Base-by-base conservation (phyloP, 1,140 invertebrate species). In the Cataglyphis hispanica region DNA sequence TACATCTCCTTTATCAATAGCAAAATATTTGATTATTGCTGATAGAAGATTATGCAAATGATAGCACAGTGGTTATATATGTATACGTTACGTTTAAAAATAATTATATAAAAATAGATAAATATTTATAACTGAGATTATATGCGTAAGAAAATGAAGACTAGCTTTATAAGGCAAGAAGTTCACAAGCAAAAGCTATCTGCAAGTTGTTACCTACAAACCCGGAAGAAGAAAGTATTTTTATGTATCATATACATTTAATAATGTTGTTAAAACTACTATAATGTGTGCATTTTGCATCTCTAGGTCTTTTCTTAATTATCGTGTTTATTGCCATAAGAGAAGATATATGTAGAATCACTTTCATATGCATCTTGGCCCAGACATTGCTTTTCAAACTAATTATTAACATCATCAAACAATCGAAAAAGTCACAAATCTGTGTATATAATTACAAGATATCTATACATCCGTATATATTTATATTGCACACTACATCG, bases 271-370 rank as follows among this genome's bases (percentile, higher is more conserved):
- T 72, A 34, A 6, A 75, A 40, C 72, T 75, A 75, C n/a, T 75
- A 16, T 58, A 75, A 31, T 13, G 46, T 50, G 27, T 37, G 34
- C 34, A 40, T 60, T 75, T 75, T 75, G 53, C 72, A 75, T 75
- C 40, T 75, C 53, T 75, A 75, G 72, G 46, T 50, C 53, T 75
- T 34, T 16, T 58, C 70, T 75, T 58, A 75, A 58, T 58, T 75
- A 75, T 75, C 50, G n/a, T 40, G 61, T 58, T 75, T 75, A 75
- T 75, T 75, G 70, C 70, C 70, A 75, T 75, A 75, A 75, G 46
- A 50, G 31, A 53, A 75, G 70, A 75, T 75, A 75, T 75, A 56
- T 74, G 34, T 75, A 75, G 31, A 40, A 60, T 75, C 53, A 75
- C 53, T 75, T 75, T 60, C 72, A 75, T 75, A 25, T 60, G 40